phyloP scores from a whole-genome alignment of 1,140 invertebrate species.

The Mya arenaria region DNA sequence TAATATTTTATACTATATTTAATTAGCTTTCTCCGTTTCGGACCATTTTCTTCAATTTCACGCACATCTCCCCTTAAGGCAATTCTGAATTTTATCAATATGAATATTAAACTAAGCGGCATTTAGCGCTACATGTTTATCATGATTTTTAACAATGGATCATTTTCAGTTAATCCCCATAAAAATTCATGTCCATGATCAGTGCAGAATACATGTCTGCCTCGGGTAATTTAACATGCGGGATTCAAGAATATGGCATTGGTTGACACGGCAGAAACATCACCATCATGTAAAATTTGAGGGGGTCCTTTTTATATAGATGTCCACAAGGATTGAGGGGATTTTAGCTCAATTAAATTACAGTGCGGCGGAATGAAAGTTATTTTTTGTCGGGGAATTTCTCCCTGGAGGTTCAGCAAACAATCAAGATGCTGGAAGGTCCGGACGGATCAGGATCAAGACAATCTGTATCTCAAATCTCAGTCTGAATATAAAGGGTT shows the following conservation, averaged over 20 bases:
- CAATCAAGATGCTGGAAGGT: too few species aligned
- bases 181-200: conserved; percentile 26
- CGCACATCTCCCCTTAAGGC: conserved; percentile 11
- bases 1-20: conserved; percentile 20
- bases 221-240: conserved; percentile 39
- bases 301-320: too few species aligned
- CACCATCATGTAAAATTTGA: too few species aligned
- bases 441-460: too few species aligned
- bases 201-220: too few species aligned
- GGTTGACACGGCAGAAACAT: too few species aligned
- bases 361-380: conserved; percentile 25
- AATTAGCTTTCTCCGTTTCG: conserved; percentile 17
- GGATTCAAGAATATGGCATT: too few species aligned
- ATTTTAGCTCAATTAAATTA: conserved; percentile 57
- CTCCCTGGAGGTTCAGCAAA: conserved; percentile 38
- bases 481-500: too few species aligned
- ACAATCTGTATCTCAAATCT: too few species aligned
- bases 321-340: too few species aligned
- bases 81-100: conserved; percentile 29
- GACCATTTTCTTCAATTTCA: conserved; percentile 50
- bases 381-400: conserved; percentile 47
- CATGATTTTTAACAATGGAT: conserved; percentile 26
- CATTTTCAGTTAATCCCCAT: conserved; percentile 40
- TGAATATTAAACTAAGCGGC: conserved; percentile 34
- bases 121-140: conserved; percentile 32